Evolutionary conservation across 2,113 vertebrate species (phyloP), one percentile per base, ranked within the genome.

Genomic region (Nycticorax nycticorax): DNA sequence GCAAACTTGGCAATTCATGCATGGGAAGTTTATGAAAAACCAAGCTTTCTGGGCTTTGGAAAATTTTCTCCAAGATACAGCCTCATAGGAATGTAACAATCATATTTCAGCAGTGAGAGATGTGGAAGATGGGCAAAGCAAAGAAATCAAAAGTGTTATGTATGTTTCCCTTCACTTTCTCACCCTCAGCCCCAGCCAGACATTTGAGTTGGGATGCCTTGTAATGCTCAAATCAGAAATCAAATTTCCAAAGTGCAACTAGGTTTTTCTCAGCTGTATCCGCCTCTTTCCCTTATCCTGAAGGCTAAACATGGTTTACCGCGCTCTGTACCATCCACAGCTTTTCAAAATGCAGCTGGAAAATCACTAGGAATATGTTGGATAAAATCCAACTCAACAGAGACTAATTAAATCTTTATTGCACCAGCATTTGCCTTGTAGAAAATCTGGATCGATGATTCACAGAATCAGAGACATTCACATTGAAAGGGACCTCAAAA

Each of bases 371-470:
- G 30, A 95, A 85, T 82, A 89, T 35, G 24, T 11, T 80, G 68
- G 84, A 62, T 72, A 73, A 68, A 53, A 72, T 74, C 69, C 60
- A 95, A 63, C 26, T 81, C 72, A 72, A 66, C 7, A 55, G 41
- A 78, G 50, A 67, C 43, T 96, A 97, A 95, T 94, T 88, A 93
- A 91, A 92, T 66, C 68, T 80, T 91, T 92, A 92, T 37, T 91
- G 67, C n/a, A 52, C 43, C 41, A 90, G 71, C 39, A 30, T 87
- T 93, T 89, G 82, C 86, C 48, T 94, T 35, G 30, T 86, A 94
- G 92, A 91, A 96, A 95, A 90, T 53, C 47, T 55, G 55, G 50
- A 94, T 92, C 0, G 60, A 95, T 89, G 59, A 56, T n/a, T 69
- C 73, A 63, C 37, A 55, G n/a, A 69, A 77, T 66, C 79, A 52